These are phyloP conservation scores for Orthosia incerta DNA, from an alignment of 2,888 invertebrate species.

Conservation along the genomic window DNA sequence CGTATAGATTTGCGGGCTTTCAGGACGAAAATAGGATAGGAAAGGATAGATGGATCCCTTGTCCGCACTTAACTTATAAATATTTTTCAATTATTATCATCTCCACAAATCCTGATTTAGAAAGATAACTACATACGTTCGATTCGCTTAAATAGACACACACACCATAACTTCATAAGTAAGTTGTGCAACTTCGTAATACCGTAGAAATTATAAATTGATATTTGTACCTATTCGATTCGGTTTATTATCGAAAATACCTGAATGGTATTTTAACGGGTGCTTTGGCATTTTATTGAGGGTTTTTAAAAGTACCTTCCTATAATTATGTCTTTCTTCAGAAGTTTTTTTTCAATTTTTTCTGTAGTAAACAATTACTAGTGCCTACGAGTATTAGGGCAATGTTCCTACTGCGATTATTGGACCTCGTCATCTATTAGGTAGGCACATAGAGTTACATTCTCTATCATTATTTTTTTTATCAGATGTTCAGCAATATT, in stretches of 20 bases:
- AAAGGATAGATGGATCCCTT: no score
- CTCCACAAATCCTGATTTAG: neutral
- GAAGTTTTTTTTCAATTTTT: neutral
- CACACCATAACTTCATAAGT: neutral
- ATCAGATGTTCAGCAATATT: neutral
- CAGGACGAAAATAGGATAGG: no score
- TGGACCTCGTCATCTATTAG: neutral
- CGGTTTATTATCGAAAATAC: slow-evolving; percentile 2
- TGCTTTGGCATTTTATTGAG: neutral
- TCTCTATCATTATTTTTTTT: neutral
- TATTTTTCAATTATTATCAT: no score
- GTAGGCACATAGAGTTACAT: neutral
- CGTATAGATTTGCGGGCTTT: no score
- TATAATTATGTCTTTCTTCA: neutral
- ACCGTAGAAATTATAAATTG: slow-evolving; percentile 12
- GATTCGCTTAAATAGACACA: neutral
- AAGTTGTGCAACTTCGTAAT: neutral
- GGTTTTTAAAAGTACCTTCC: neutral
- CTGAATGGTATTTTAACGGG: neutral
- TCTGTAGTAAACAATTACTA: neutral
- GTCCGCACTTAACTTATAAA: no score
- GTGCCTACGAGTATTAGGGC: no score
- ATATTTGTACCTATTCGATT: slow-evolving; percentile 1
- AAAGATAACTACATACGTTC: neutral
- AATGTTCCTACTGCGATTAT: neutral